Base-by-base conservation (phyloP, 2,797 vertebrate species). In the Labroides dimidiatus region DNA sequence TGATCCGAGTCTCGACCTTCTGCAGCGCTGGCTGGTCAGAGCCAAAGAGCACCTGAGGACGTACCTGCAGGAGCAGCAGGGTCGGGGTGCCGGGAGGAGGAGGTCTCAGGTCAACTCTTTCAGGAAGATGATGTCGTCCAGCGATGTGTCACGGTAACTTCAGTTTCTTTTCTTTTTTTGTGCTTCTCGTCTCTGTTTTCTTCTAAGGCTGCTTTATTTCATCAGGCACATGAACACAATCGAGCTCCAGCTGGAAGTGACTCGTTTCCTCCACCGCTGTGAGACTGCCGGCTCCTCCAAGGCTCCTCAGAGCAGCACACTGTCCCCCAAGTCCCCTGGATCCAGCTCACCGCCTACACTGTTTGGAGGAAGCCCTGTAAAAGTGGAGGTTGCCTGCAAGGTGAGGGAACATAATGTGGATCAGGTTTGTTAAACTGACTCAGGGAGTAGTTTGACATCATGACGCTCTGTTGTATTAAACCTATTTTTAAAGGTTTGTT, bases 201-300 rank as follows among this genome's bases (percentile, higher is more conserved):
- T 33, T 33, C 8, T 33, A 33, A 33, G 30, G 8, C 4, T 4
- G 30, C 30, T 33, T 9, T 33, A 15, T 42, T 44, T 13, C 20
- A 14, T 49, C 19, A 99, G 98, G 71, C 97, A 99, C 84, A 97
- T 99, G 84, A 99, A 95, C 87, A 99, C 97, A 0, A 96, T 99
- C 36, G 96, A 98, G 89, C 95, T 99, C 53, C 98, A 99, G 87
- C 94, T 98, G 93, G 98, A 99, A 85, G 97, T 98, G 71, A 99
- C 98, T 0, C 96, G 96, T 57, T 99, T 99, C 85, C 93, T 99
- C 52, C 94, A 97, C 70, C 95, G 93, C 41, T 98, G 96, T 57
- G 98, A 99, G 87, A 94, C 81, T 15, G 89, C 94, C 0, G 85
- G 94, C 43, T 80, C 92, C 24, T 92, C 94, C 47, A 93, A 91